Evolutionary conservation across 1,140 invertebrate genomes (phyloP), one percentile per base, ranked within the genome.

Genomic region (Lepidurus packardi): DNA sequence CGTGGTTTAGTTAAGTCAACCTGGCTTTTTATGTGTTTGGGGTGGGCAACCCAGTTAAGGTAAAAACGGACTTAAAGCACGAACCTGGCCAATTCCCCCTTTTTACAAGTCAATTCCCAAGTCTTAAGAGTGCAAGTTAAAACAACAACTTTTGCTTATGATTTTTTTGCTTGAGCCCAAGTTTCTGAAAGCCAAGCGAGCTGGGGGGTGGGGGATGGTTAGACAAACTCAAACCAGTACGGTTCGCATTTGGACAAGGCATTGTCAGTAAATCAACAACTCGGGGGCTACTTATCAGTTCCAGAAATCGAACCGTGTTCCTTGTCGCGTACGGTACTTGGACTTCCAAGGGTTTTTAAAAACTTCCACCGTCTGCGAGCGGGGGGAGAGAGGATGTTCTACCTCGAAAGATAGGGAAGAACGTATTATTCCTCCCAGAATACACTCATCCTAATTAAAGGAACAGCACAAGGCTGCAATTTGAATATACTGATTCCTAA

Each of bases 301-400:
- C 53, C 53, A 65, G 53, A 65, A 65, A 65, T 65, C 53, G 53
- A 65, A 65, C 53, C 53, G 53, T 65, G 21, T 65, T 21, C 53
- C 53, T 65, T 65, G 16, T 65, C 21, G 53, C 16, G 21, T 65
- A 9, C 53, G 16, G 53, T 13, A 65, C 53, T 65, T 21, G 13
- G 53, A 65, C 21, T 65, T 65, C 8, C 53, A 9, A 65, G 53
- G 53, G n/a, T 16, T 65, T 13, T 65, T n/a, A 65, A 65, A 16
- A 65, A 11, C 53, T 65, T 7, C 53, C 53, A 21, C 53, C 5
- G 53, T 65, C 53, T 21, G 8, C 53, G 53, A 65, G 53, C 6
- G 21, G 8, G 21, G 13, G 53, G 16, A n/a, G 16, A n/a, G 8
- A 16, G 53, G 13, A 9, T 21, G 13, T 7, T 65, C 45, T 16